These are phyloP conservation scores for Diplogasteroides magnus DNA, from an alignment of 1,140 invertebrate species.

Conservation along the genomic window DNA sequence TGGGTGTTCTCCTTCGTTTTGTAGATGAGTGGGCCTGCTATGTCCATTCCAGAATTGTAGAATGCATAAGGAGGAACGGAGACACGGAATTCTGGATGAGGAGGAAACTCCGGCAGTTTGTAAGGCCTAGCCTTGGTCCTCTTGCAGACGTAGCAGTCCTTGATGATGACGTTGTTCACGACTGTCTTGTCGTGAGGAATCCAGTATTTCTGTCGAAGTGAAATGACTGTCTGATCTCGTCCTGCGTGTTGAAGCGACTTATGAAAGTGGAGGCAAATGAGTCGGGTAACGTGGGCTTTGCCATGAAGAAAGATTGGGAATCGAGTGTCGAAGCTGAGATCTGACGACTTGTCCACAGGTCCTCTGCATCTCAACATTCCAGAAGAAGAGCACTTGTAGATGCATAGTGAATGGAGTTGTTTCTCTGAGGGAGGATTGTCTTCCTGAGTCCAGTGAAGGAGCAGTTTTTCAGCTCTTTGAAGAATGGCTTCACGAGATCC, in stretches of 20 bases:
- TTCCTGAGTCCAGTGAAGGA: neutral
- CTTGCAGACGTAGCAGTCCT: neutral
- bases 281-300: neutral
- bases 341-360: neutral
- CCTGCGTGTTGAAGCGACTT: neutral
- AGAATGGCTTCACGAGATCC: neutral
- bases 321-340: neutral
- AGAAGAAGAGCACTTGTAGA: neutral
- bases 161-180: neutral
- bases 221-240: neutral
- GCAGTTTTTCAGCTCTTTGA: neutral
- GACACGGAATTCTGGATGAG: neutral
- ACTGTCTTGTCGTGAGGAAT: neutral
- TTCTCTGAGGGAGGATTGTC: neutral
- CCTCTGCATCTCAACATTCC: neutral
- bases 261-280: neutral
- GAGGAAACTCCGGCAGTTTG: neutral
- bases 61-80: constrained; percentile 3
- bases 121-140: neutral
- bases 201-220: neutral
- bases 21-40: neutral
- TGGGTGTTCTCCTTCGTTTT: neutral
- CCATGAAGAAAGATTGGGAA: neutral
- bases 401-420: neutral
- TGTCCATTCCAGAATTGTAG: constrained; percentile 14